Percentiles rank a stretch among this genome's conserved stretches.
phyloP scores from a whole-genome alignment of 2,888 invertebrate species.

The Dicyrtomina minuta region DNA sequence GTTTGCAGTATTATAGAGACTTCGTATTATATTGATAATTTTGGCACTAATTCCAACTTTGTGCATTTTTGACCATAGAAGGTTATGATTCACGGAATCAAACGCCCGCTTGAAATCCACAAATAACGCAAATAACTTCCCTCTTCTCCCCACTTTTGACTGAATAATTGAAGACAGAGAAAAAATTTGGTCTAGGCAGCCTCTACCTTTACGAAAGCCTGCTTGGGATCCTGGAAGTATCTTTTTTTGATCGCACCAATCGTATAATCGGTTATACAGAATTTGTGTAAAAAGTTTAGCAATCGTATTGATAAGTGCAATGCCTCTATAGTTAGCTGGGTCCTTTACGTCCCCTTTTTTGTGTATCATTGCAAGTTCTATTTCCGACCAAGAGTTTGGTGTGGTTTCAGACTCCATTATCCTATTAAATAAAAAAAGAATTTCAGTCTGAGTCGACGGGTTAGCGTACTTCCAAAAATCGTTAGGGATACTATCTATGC shows the following conservation, averaged over 20 bases:
- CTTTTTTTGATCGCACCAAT: background rate
- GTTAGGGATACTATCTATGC: background rate
- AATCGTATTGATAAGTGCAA: background rate
- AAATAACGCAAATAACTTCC: conserved; percentile 2
- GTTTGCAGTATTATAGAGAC: background rate
- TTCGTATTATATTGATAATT: too few relatives aligned
- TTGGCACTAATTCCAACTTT: too few relatives aligned
- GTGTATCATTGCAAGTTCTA: background rate
- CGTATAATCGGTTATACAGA: background rate
- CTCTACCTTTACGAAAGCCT: conserved; percentile 11
- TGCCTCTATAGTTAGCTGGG: conserved; percentile 12
- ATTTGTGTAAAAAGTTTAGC: background rate
- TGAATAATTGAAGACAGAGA: too few relatives aligned
- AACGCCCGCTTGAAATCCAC: too few relatives aligned
- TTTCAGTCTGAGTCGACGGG: background rate
- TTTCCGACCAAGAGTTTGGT: background rate
- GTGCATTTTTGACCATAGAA: background rate
- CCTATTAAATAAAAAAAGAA: background rate
- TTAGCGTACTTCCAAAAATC: background rate
- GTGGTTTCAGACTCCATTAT: background rate
- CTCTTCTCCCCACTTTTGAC: background rate
- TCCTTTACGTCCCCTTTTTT: too few relatives aligned
- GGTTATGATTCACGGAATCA: background rate
- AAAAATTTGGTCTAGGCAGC: conserved; percentile 18
- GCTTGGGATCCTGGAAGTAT: conserved; percentile 17